Evolutionary conservation across 2,888 invertebrate species (phyloP).

Genomic region (Pharmacophagus antenor): DNA sequence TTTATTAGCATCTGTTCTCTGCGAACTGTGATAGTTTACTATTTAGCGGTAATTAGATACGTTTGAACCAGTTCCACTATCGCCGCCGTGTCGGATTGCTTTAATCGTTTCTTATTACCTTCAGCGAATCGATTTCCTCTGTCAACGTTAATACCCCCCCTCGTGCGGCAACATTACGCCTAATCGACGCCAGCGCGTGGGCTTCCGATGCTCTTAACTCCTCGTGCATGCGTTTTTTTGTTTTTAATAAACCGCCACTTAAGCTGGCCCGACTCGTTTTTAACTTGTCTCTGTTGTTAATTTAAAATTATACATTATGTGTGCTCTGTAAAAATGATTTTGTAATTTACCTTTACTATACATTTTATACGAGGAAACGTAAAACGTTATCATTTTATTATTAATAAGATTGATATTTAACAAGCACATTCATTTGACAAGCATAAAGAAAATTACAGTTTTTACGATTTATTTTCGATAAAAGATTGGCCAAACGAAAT

Average conservation of each 20-base stretch:
- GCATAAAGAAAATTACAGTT: no score
- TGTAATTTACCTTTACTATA: not conserved
- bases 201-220: not conserved
- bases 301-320: not conserved
- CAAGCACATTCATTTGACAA: no score
- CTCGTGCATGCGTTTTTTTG: not conserved
- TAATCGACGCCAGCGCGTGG: not conserved
- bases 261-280: not conserved
- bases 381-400: no score
- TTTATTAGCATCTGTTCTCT: not conserved
- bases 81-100: not conserved
- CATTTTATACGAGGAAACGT: no score
- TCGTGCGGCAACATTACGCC: not conserved
- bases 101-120: slow-evolving; percentile 1
- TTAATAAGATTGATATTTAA: no score
- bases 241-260: not conserved
- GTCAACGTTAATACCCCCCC: not conserved
- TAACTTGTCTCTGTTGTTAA: not conserved
- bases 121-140: slow-evolving; percentile 3
- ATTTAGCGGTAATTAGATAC: not conserved
- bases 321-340: not conserved
- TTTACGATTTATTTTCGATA: no score
- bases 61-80: not conserved
- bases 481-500: no score
- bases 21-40: not conserved